Evolutionary conservation across 2,888 invertebrate species (phyloP), one percentile per base, ranked within the genome.

Genomic region (Andrena minutula): DNA sequence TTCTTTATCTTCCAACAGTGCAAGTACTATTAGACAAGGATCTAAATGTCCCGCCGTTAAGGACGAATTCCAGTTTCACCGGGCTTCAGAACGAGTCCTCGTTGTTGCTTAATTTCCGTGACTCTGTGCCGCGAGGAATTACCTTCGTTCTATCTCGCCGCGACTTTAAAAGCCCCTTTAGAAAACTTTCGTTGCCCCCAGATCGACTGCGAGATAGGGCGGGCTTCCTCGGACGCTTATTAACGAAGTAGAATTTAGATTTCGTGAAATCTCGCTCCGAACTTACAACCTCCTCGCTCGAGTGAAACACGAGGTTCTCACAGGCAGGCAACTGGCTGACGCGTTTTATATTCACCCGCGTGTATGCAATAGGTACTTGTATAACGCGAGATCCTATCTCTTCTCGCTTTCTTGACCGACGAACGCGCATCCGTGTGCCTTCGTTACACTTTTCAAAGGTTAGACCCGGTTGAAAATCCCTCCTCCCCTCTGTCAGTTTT

Each of bases 201-300:
- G 86, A 86, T 86, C 75, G 26, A 60, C 73, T 20, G 47, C 7
- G 61, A 70, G 85, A 86, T 86, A 86, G 47, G 28, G 7, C 35
- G 20, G 73, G 63, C 73, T 64, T 71, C 26, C 41, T 32, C n/a
- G 65, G 74, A 70, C 20, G 71, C 65, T 75, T 78, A 80, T 86
- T 86, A 86, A 85, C 80, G 75, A 87, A 86, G 71, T 71, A 64
- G 85, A 71, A 85, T 87, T 82, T 79, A 74, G 82, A 82, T 83
- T 71, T 53, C 56, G 64, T 30, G 68, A 60, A 64, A 75, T 10
- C 61, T 71, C 60, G 70, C 68, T 20, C 35, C 7, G 47, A 72
- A 80, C 86, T 84, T 82, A 68, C 75, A 70, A 82, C 79, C 82
- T 75, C 74, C 35, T 53, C 49, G 35, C 51, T 63, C 75, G 35